Base-by-base conservation (phyloP, 92 coral and sea anemone species). In the Siderastrea siderea region DNA sequence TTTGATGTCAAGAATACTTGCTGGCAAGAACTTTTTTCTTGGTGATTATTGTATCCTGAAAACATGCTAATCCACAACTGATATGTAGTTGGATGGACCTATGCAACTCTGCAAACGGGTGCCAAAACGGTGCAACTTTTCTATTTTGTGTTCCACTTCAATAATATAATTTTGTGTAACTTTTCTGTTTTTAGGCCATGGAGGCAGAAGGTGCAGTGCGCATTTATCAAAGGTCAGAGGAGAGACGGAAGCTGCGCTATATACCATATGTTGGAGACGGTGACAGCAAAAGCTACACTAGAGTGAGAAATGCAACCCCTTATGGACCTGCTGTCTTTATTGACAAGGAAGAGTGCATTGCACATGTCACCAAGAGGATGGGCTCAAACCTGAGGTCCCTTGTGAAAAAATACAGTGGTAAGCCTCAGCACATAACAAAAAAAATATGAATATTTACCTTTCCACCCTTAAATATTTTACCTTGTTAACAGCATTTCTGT, bases 391-490 rank as follows among this genome's bases (percentile, higher is more conserved):
- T 64, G 69, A 64, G 69, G 17, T 16, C 16, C 7, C 44, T 64
- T 64, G 44, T 83, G 55, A 80, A 58, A 52, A 75, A 87, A 17
- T 76, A 91, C 79, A 87, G 83, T 71, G 92, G 94, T 81, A 85
- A 84, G 62, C 74, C 12, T 7, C 61, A 55, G 12, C 12, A 68
- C 49, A 68, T 55, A 55, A 6, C 0, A 26, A 26, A 26, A 26
- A 26, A 26, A 0, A n/a, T n/a, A 26, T 26, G 38, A 26, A 26
- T 26, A 0, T 26, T 26, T 26, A 26, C 38, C 38, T 26, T 26
- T 26, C 38, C 38, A 26, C 38, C 38, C 65, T 10, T 60, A 10
- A 60, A 17, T 17, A 60, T 60, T 14, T 60, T 14, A 10, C 2
- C 16, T 60, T 60, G 16, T 14, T 60, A 1, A 60, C 65, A 60